Evolutionary conservation across 2,113 vertebrate genomes (phyloP), one percentile per base, ranked within the genome.

Genomic region (Gymnorhina tibicen): DNA sequence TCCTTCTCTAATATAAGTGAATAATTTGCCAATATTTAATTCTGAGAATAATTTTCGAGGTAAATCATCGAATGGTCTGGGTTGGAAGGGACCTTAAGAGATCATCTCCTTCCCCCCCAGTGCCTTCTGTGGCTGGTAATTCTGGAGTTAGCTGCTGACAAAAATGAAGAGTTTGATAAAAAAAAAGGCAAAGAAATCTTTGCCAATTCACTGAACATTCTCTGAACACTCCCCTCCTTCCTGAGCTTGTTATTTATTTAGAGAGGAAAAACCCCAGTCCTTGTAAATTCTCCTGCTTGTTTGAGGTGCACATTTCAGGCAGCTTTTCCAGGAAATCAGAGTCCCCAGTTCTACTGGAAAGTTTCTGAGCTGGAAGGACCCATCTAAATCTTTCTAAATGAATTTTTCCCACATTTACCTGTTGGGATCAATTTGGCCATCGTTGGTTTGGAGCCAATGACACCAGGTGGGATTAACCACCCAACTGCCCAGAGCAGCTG

Each of bases 381-480:
- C 47, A 10, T 7, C 15, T 30, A 1, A 24, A 16, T 9, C 16
- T 37, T 69, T 19, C 60, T 33, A 37, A 58, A 22, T 10, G 20
- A 22, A 4, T 27, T 42, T 75, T 33, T 8, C 55, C 55, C 46
- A 13, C 10, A 0, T 67, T 78, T n/a, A 1, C 5, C 19, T 23
- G 10, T 33, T 55, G 83, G 70, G 50, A n/a, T 35, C 7, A 10
- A 0, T 10, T 60, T 47, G 49, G 21, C 24, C 4, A 1, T 52
- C 6, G 0, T 0, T 56, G 60, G 11, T 50, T 82, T 46, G 10
- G 47, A 44, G 11, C 9, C 11, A 3, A 2, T 49, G 15, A 6
- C 59, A 50, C 5, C 15, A 3, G 16, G 23, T 55, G 4, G 10
- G 19, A 39, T 93, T 24, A 35, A 53, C 24, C 17, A 64, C 1